Evolutionary conservation across 2,888 invertebrate genomes (phyloP).

Genomic region (Tetrapedia diversipes): DNA sequence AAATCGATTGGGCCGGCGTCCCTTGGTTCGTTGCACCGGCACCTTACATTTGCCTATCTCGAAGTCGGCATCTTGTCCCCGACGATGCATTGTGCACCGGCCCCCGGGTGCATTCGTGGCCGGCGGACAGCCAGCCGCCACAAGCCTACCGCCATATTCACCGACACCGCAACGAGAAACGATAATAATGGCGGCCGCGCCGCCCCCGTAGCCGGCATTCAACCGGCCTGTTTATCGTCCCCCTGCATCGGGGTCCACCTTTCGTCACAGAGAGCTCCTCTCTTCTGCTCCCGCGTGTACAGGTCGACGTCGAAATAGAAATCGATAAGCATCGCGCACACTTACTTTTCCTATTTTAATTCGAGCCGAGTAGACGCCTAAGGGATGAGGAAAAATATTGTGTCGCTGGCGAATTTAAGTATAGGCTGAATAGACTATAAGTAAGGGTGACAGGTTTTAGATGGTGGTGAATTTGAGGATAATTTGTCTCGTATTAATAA

Average conservation of each 20-base stretch:
- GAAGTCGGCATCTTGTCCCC: constrained; percentile 59
- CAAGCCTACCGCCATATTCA: constrained; percentile 52
- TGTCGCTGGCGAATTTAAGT: too few species aligned
- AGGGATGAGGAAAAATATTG: too few species aligned
- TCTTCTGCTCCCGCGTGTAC: too few species aligned
- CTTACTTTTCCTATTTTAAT: too few species aligned
- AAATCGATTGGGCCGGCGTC: constrained; percentile 55
- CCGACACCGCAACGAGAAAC: constrained; percentile 58
- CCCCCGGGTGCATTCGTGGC: constrained; percentile 49
- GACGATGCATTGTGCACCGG: constrained; percentile 55
- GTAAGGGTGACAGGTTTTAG: too few species aligned
- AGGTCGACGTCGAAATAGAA: too few species aligned
- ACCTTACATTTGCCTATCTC: constrained; percentile 61
- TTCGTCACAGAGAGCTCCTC: constrained; percentile 38
- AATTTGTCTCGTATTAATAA: too few species aligned
- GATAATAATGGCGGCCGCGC: constrained; percentile 60
- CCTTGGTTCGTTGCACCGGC: constrained; percentile 55
- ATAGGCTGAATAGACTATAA: too few species aligned
- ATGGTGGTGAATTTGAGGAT: too few species aligned
- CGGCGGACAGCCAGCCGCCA: constrained; percentile 38
- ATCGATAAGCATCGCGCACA: too few species aligned
- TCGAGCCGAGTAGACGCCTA: too few species aligned
- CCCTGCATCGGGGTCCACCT: constrained; percentile 49
- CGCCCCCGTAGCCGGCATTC: constrained; percentile 60
- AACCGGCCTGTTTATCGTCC: constrained; percentile 59